A percentile compares a stretch with the other conserved stretches of the same genome.
phyloP scores from a whole-genome alignment of 2,113 vertebrate species.

The Dipodomys ordii region DNA sequence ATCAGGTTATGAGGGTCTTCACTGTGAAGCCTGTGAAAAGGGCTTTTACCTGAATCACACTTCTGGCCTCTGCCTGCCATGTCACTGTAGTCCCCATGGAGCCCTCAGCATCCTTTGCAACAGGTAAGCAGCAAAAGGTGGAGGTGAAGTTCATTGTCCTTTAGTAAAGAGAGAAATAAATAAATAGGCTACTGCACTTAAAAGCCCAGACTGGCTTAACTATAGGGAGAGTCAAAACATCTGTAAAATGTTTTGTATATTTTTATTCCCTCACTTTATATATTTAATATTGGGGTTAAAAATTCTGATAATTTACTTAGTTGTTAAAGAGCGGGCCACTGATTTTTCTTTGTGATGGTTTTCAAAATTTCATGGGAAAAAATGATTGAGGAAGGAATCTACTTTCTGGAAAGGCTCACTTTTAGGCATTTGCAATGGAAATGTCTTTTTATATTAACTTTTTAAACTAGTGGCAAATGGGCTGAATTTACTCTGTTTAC shows the following conservation, averaged over 20 bases:
- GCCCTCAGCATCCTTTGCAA: conserved; percentile 78
- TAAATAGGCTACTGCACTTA: not conserved
- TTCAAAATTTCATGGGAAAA: conserved; percentile 56
- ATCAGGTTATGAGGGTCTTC: conserved; percentile 76
- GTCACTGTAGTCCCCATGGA: conserved; percentile 78
- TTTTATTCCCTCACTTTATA: conserved; percentile 22
- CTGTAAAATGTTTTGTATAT: not conserved
- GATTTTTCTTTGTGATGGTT: conserved; percentile 44
- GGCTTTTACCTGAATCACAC: conserved; percentile 72
- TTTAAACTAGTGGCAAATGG: not conserved
- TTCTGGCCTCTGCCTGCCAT: conserved; percentile 77
- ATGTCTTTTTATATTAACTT: conserved; percentile 51
- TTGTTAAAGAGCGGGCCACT: conserved; percentile 18
- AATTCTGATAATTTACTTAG: conserved; percentile 32
- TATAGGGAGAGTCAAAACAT: not conserved
- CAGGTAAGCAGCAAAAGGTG: conserved; percentile 78
- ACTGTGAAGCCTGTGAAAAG: conserved; percentile 77
- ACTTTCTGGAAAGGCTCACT: conserved; percentile 45
- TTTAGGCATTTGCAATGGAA: conserved; percentile 51
- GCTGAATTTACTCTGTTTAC: not conserved
- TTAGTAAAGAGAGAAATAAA: not conserved
- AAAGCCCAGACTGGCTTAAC: conserved; percentile 18
- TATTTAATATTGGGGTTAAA: conserved; percentile 12
- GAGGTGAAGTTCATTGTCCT: not conserved
- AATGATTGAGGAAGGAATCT: conserved; percentile 16